A percentile compares a stretch with the other conserved stretches of the same genome.
Evolutionary conservation across 2,888 invertebrate species (phyloP).

Genomic region (Dastarcus helophoroides): DNA sequence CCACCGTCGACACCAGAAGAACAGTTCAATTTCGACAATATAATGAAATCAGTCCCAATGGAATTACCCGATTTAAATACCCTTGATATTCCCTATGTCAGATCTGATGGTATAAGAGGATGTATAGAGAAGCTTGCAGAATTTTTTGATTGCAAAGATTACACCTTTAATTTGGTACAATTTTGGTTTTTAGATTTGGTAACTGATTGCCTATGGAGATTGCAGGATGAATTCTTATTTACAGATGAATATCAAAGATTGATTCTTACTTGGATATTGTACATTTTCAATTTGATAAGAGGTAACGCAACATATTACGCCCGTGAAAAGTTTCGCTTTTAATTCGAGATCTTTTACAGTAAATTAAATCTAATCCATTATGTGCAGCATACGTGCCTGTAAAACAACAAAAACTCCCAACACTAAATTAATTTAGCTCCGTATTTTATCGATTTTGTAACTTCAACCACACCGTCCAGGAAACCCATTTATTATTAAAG

Average conservation of each 20-base stretch:
- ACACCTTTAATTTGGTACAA: conserved; percentile 27
- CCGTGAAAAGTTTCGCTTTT: no score
- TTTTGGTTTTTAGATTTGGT: conserved; percentile 36
- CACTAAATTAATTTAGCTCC: no score
- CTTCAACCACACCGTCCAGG: no score
- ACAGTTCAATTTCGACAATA: conserved; percentile 16
- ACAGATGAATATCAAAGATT: conserved; percentile 27
- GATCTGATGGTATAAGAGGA: conserved; percentile 27
- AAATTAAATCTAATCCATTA: no score
- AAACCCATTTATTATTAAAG: no score
- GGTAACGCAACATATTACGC: no score
- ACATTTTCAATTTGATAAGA: conserved; percentile 29
- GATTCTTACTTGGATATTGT: conserved; percentile 31
- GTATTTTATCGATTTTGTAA: no score
- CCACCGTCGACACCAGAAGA: conserved; percentile 24
- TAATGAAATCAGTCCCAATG: conserved; percentile 15
- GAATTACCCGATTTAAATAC: conserved; percentile 19
- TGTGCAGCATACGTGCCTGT: no score
- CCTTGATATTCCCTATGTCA: conserved; percentile 25
- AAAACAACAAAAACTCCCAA: no score
- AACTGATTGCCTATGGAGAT: conserved; percentile 33
- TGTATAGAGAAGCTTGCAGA: conserved; percentile 25
- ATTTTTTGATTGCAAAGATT: conserved; percentile 26
- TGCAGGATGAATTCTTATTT: conserved; percentile 33
- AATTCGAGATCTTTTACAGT: no score